Evolutionary conservation across 2,797 vertebrate species (phyloP).

Genomic region (Hippopotamyrus pictus): DNA sequence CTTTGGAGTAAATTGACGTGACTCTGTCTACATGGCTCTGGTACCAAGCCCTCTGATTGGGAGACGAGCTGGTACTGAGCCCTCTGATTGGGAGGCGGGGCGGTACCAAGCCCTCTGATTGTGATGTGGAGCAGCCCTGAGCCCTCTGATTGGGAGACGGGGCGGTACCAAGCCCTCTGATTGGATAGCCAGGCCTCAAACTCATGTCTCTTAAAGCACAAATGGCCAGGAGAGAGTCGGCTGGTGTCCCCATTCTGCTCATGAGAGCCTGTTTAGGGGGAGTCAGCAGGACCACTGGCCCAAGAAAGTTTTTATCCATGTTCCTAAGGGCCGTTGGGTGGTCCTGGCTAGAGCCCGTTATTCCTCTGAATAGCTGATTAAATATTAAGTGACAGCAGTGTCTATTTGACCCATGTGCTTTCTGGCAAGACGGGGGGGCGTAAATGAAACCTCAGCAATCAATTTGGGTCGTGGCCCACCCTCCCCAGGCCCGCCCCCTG

Average conservation of each 20-base stretch:
- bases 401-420: conserved; percentile 24
- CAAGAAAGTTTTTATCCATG: conserved; percentile 69
- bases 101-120: too few species aligned
- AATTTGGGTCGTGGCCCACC: background rate
- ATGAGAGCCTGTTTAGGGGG: conserved; percentile 42
- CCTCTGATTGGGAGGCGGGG: too few species aligned
- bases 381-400: conserved; percentile 50
- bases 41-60: background rate
- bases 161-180: too few species aligned
- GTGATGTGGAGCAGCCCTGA: too few species aligned
- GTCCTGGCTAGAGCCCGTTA: conserved; percentile 55
- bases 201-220: background rate
- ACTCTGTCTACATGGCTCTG: too few species aligned
- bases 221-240: background rate
- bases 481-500: conserved; percentile 1
- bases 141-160: too few species aligned
- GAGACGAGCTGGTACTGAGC: background rate
- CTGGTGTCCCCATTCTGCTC: background rate
- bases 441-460: conserved; percentile 22
- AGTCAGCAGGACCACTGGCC: conserved; percentile 45
- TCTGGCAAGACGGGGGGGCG: conserved; percentile 6
- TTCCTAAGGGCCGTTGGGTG: conserved; percentile 57
- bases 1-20: too few species aligned
- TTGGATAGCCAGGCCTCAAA: background rate
- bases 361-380: conserved; percentile 66